Evolutionary conservation across 2,888 invertebrate genomes (phyloP), one percentile per base, ranked within the genome.

Genomic region (Hydrotaea cyrtoneurina): DNA sequence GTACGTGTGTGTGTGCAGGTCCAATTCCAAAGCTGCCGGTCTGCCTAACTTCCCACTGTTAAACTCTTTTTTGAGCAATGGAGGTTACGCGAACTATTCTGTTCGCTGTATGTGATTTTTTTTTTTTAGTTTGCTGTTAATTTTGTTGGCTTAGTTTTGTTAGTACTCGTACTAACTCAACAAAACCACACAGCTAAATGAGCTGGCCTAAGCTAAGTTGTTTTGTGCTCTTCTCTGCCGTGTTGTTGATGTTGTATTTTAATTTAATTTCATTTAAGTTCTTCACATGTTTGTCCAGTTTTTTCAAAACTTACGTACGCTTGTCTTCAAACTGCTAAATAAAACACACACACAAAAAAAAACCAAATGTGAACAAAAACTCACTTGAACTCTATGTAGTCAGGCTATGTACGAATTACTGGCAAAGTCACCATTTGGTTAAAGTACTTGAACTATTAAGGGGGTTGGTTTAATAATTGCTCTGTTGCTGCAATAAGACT

Each of bases 21-120:
- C 50, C 36, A 31, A 73, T 53, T 69, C 43, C 43, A 69, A 69
- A 69, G 15, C 39, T n/a, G 8, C 10, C 55, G 1, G 59, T n/a
- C 50, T 59, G 69, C 19, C 31, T 75, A 62, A 17, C 69, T 53
- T 46, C 11, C 64, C 66, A 10, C 72, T 74, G 71, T 64, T 46
- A 26, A 3, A 23, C 21, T n/a, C 31, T n/a, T 62, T 31, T 78
- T 81, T 75, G 64, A 66, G 75, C 64, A 78, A 72, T 76, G 21
- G 72, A 84, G 81, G 64, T 76, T 78, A 84, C 17, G 43, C 39
- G 78, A 84, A 80, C 78, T 75, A 72, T 78, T 64, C n/a, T 7
- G 46, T 59, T 59, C 43, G n/a, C 43, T 17, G 55, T 57, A 57
- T 72, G 31, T 55, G 36, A 57, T 26, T 57, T 36, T 26, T 57